Base-by-base conservation (phyloP, 2,888 invertebrate genomes). In the Euplexia lucipara region DNA sequence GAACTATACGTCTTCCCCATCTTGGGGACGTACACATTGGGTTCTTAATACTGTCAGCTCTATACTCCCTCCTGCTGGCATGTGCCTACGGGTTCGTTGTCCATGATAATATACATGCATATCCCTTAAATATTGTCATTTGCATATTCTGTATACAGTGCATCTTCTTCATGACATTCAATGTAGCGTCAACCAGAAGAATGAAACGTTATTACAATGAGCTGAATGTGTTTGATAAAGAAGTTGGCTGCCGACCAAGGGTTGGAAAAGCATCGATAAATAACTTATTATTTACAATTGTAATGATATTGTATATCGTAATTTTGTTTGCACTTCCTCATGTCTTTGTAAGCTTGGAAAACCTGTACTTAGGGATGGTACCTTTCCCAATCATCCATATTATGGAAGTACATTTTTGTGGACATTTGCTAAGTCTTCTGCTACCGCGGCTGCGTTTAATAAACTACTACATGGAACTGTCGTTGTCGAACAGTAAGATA, bases 341-440 rank as follows among this genome's bases (percentile, higher is more conserved):
- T 20, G 47, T 61, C 8, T 53, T 65, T 16, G 68, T 59, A 26
- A 62, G 60, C 32, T n/a, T 57, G 1, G 48, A 70, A 3, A 20
- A 57, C 4, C 30, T 66, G 0, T 53, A 74, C 6, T 1, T 73
- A 2, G 65, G 71, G 1, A 35, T 79, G 12, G 49, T 88, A 12
- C 82, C 84, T 0, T 45, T 85, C 0, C 78, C 83, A 41, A 35
- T 87, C 0, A 68, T 84, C 10, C 83, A 85, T 63, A 70, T 83
- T 2, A 22, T 86, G 1, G 92, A 92, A 71, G 69, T 89, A 5
- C 78, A 87, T 72, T 92, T 83, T 45, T 87, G 85, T 49, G 91
- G 89, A 0, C 91, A 92, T 67, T 79, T 92, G 2, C 65, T 92
- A 0, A 89, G 86, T 51, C 82, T 91, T 9, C 81, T 91, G 0